A percentile compares a stretch with the other conserved stretches of the same genome.
These are phyloP conservation scores for Bufo gargarizans DNA, from an alignment of 2,113 vertebrate species.

Conservation along the genomic window DNA sequence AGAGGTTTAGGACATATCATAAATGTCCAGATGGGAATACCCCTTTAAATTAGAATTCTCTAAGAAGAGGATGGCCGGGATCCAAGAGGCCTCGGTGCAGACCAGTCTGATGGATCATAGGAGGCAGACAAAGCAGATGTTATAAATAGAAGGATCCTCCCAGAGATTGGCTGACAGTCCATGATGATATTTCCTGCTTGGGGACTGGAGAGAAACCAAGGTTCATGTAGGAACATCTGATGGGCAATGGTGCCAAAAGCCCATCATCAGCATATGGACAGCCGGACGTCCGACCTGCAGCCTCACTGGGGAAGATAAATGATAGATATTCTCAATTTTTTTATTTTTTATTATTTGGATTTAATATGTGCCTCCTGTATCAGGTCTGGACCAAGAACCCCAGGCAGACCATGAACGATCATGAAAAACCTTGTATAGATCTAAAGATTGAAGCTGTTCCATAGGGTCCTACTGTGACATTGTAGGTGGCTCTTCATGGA, in stretches of 20 bases:
- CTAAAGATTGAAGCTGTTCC: too few relatives aligned
- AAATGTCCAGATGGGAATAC: too few relatives aligned
- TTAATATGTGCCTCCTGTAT: too few relatives aligned
- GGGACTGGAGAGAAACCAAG: not conserved
- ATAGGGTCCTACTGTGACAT: not conserved
- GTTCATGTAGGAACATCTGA: slow-evolving; percentile 3
- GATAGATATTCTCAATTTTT: too few relatives aligned
- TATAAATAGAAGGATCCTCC: slow-evolving; percentile 9
- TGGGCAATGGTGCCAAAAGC: slow-evolving; percentile 1
- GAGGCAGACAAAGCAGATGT: not conserved
- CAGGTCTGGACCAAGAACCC: too few relatives aligned
- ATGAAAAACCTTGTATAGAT: too few relatives aligned
- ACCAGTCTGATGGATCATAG: not conserved
- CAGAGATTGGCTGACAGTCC: not conserved
- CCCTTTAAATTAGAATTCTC: not conserved
- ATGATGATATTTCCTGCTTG: not conserved
- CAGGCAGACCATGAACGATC: too few relatives aligned
- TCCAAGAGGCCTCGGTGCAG: not conserved
- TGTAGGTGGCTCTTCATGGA: not conserved
- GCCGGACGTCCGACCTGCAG: not conserved
- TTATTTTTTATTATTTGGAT: not conserved
- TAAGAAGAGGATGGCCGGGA: not conserved
- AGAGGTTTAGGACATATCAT: too few relatives aligned
- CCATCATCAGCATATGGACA: not conserved
- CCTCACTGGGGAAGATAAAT: not conserved